Evolutionary conservation across 2,797 vertebrate species (phyloP).

Genomic region (Mico argentatus): DNA sequence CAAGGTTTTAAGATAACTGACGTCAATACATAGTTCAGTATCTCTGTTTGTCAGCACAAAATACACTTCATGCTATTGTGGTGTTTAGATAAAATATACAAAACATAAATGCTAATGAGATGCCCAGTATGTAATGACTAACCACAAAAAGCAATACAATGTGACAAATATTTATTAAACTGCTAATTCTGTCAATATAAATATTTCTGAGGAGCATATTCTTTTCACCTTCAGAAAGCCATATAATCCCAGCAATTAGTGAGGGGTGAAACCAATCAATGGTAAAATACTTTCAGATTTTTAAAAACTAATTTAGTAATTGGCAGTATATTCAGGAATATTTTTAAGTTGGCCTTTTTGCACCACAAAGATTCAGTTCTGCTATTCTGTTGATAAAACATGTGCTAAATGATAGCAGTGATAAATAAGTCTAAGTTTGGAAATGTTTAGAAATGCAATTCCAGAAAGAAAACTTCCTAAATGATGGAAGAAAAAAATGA

Average conservation of each 20-base stretch:
- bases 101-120: background rate
- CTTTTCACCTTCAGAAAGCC: slow-evolving; percentile 11
- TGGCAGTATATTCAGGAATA: background rate
- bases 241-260: background rate
- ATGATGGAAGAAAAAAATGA: background rate
- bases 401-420: background rate
- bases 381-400: background rate
- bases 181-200: background rate
- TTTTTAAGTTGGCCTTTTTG: background rate
- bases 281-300: background rate
- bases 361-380: background rate
- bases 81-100: background rate
- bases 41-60: background rate
- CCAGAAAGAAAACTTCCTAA: background rate
- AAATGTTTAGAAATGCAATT: background rate
- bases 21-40: background rate
- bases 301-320: slow-evolving; percentile 8
- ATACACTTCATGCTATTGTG: background rate
- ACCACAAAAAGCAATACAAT: background rate
- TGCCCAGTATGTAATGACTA: background rate
- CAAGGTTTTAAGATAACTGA: background rate
- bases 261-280: background rate
- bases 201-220: background rate
- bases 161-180: background rate
- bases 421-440: background rate